Evolutionary conservation across 2,797 vertebrate genomes (phyloP), one percentile per base, ranked within the genome.

Genomic region (Arvicola amphibius): DNA sequence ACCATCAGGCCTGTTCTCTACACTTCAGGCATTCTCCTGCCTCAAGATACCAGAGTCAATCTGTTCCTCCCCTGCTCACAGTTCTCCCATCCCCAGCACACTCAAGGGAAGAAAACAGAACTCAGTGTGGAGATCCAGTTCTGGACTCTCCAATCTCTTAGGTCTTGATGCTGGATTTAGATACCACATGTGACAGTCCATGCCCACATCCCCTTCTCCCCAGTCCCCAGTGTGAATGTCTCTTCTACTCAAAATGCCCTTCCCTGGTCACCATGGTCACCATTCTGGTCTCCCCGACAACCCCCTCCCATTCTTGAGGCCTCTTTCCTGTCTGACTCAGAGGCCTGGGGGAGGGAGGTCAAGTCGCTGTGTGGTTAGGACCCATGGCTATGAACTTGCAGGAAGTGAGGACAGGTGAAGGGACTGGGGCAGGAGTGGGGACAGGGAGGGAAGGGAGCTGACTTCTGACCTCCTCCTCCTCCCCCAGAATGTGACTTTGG

Each of bases 401-500:
- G 63, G 97, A 97, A 91, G 97, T 97, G 76, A 97, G 96, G 16
- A 92, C 76, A 11, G 77, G 6, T 32, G 78, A 29, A 23, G 67
- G 69, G 48, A 3, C 25, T 21, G 34, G 81, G 78, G 19, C 0
- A 0, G 76, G 63, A 71, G 61, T 21, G 23, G 4, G 59, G 40
- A 16, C 0, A 1, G 78, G 69, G 10, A 53, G 53, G 61, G 25
- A 0, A 6, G 9, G 61, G 34, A 2, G 34, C 94, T 95, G 76
- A 97, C 89, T 63, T 90, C 85, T 88, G 86, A 67, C 86, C 48
- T 53, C 53, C 16, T 56, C 56, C 56, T 59, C 65, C 29, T 14
- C 61, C 79, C 91, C 11, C 67, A 98, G 97, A 97, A 97, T 6
- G 97, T 97, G 69, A 97, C 97, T 23, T 21, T 97, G 95, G 97